These are phyloP conservation scores for Teinopalpus imperialis DNA, from an alignment of 2,888 invertebrate genomes.

Conservation along the genomic window DNA sequence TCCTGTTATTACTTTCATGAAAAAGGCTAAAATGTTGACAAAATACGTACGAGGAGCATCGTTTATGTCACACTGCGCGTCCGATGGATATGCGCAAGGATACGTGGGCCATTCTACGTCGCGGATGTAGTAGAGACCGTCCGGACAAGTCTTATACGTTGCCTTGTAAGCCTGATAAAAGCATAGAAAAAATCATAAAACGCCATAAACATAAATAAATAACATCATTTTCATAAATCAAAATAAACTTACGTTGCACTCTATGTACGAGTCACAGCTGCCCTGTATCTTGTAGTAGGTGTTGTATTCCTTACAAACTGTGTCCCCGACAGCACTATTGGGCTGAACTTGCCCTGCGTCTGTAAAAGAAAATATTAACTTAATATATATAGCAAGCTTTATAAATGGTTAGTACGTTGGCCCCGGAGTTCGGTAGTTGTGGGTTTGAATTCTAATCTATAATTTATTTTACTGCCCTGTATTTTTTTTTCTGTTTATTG, in stretches of 20 bases:
- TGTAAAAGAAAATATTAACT: not conserved
- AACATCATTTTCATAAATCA: not conserved
- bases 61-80: slow-evolving; percentile 86
- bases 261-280: slow-evolving; percentile 86
- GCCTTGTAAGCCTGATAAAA: slow-evolving; percentile 65
- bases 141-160: slow-evolving; percentile 86
- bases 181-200: slow-evolving; percentile 56
- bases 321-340: not conserved
- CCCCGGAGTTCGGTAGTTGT: too few species aligned
- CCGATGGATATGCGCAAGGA: slow-evolving; percentile 91
- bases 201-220: not conserved
- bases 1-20: too few species aligned
- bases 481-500: too few species aligned
- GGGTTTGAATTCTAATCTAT: too few species aligned
- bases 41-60: slow-evolving; percentile 82
- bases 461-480: too few species aligned
- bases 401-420: too few species aligned
- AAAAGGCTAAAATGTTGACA: not conserved
- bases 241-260: slow-evolving; percentile 75
- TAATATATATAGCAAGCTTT: too few species aligned
- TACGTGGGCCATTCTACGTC: slow-evolving; percentile 84
- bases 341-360: not conserved
- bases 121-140: slow-evolving; percentile 89
- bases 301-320: not conserved
- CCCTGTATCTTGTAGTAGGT: slow-evolving; percentile 82